Percentiles rank a stretch among this genome's conserved stretches.
These are phyloP conservation scores for Lagopus leucura DNA, from an alignment of 2,113 vertebrate species.

Conservation along the genomic window DNA sequence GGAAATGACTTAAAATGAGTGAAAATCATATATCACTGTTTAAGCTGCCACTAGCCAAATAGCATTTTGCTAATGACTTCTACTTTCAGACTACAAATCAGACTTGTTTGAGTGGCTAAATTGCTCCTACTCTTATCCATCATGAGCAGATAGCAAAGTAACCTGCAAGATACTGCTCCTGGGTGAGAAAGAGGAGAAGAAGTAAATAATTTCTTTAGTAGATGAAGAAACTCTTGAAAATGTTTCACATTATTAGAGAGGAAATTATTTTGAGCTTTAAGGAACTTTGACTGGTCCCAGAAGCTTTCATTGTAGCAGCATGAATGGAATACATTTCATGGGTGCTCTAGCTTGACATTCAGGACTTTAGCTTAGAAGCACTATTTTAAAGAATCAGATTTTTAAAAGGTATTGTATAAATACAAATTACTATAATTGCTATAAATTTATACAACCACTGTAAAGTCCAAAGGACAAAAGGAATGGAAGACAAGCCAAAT, in stretches of 20 bases:
- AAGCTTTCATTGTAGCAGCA: neutral
- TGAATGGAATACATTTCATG: neutral
- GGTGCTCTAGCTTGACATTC: neutral
- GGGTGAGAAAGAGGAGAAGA: neutral
- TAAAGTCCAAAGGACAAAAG: neutral
- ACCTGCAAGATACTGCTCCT: neutral
- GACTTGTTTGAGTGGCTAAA: slow-evolving; percentile 43
- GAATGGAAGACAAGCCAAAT: neutral
- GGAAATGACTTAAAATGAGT: slow-evolving; percentile 55
- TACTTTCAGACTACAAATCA: slow-evolving; percentile 47
- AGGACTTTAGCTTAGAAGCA: neutral
- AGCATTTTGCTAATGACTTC: slow-evolving; percentile 48
- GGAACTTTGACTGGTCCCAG: neutral
- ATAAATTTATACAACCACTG: neutral
- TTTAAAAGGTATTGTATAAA: neutral
- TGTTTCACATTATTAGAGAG: neutral
- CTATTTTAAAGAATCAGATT: neutral
- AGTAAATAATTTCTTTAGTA: neutral
- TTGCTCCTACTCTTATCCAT: slow-evolving; percentile 17
- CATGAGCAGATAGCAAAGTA: slow-evolving; percentile 22
- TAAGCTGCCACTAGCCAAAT: slow-evolving; percentile 39
- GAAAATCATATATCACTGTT: slow-evolving; percentile 52
- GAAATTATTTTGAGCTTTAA: slow-evolving; percentile 25
- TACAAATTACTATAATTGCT: neutral
- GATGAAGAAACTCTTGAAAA: neutral